These are phyloP conservation scores for Sakesphorus luctuosus DNA, from an alignment of 2,113 vertebrate genomes.

Conservation along the genomic window DNA sequence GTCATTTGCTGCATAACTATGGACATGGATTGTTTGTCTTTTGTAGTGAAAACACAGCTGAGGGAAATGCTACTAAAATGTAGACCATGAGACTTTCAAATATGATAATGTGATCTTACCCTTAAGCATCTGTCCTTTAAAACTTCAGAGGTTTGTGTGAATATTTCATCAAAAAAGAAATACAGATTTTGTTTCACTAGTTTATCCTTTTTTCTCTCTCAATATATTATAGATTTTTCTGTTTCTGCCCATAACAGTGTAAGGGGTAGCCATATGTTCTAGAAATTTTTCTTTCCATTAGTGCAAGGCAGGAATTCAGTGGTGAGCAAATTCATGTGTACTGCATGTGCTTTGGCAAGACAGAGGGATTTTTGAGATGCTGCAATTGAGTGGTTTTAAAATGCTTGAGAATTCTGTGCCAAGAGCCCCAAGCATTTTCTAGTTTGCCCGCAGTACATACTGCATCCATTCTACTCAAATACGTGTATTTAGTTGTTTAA, in stretches of 20 bases:
- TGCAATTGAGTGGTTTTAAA: neutral
- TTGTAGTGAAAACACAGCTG: neutral
- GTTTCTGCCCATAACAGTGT: neutral
- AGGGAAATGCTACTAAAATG: neutral
- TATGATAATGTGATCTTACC: neutral
- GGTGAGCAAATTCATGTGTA: neutral
- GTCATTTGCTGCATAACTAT: neutral
- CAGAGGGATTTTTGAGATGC: neutral
- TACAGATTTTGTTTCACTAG: neutral
- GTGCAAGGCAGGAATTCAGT: neutral
- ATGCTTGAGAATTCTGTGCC: neutral
- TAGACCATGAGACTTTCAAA: neutral
- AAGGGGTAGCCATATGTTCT: neutral
- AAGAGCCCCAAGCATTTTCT: neutral
- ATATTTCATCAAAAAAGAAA: neutral
- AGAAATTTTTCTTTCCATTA: neutral
- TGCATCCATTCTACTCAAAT: neutral
- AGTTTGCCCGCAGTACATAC: neutral
- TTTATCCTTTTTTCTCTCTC: neutral
- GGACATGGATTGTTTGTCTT: neutral
- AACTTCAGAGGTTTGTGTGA: neutral
- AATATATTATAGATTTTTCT: neutral
- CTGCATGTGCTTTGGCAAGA: neutral
- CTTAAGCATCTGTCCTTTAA: neutral
- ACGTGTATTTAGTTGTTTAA: neutral